Evolutionary conservation across 2,113 vertebrate species (phyloP).

Genomic region (Neomonachus schauinslandi): DNA sequence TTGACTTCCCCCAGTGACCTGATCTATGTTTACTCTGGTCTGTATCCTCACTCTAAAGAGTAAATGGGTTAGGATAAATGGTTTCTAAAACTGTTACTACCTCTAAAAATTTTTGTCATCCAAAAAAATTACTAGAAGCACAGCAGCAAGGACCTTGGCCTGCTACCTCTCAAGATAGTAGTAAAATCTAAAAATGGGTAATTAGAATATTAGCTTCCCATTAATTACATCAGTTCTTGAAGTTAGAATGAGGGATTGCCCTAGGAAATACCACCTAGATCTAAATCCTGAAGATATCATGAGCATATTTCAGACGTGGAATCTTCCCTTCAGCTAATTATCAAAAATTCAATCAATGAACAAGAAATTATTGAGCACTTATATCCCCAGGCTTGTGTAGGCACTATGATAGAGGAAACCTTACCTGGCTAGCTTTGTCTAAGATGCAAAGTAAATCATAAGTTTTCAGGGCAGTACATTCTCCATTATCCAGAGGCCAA

Average conservation of each 20-base stretch:
- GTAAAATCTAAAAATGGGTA: slow-evolving; percentile 29
- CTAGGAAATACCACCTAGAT: not conserved
- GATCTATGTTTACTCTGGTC: not conserved
- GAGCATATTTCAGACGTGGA: slow-evolving; percentile 9
- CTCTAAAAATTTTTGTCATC: not conserved
- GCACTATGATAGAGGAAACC: not conserved
- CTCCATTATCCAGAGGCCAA: not conserved
- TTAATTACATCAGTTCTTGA: not conserved
- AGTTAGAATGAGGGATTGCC: not conserved
- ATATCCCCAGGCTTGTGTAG: not conserved
- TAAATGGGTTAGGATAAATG: not conserved
- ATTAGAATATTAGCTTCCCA: not conserved
- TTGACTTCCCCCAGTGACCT: not conserved
- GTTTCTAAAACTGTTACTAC: not conserved
- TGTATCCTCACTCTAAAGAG: not conserved
- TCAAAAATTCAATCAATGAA: slow-evolving; percentile 33
- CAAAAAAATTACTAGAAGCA: not conserved
- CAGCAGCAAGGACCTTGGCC: not conserved
- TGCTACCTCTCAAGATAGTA: not conserved
- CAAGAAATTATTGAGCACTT: slow-evolving; percentile 22
- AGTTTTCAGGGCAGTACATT: not conserved
- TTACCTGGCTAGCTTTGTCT: not conserved
- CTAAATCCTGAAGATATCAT: not conserved
- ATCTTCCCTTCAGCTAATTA: not conserved
- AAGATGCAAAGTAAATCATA: not conserved